Conservation (phyloP, 2,888 invertebrate species). For the Pseudolycoriella hygida region DNA sequence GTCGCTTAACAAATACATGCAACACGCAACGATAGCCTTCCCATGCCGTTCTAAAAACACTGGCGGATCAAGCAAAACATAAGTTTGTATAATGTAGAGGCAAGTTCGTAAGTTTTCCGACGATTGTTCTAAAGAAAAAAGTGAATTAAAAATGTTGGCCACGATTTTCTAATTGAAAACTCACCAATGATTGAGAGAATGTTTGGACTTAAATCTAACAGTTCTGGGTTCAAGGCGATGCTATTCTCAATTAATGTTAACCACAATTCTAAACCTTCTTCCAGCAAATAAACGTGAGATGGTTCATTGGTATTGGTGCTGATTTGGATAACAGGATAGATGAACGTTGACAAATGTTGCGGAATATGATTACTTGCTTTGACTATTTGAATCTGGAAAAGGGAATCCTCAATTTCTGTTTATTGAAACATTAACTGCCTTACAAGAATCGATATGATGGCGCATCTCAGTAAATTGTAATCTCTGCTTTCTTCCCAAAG, state of each 20-base stretch:
- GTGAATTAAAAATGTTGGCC: not conserved
- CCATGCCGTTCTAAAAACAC: slow-evolving; percentile 59
- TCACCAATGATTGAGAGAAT: slow-evolving; percentile 55
- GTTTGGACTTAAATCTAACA: slow-evolving; percentile 57
- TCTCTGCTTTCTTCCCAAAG: slow-evolving; percentile 78
- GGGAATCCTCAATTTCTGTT: too few relatives aligned
- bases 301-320: slow-evolving; percentile 64
- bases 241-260: slow-evolving; percentile 64
- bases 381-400: slow-evolving; percentile 53
- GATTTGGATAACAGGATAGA: slow-evolving; percentile 46
- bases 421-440: not conserved
- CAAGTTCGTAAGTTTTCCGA: slow-evolving; percentile 65
- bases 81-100: slow-evolving; percentile 65
- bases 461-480: slow-evolving; percentile 80
- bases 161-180: slow-evolving; percentile 10
- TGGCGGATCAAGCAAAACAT: slow-evolving; percentile 61
- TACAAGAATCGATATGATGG: slow-evolving; percentile 72
- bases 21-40: slow-evolving; percentile 44
- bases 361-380: slow-evolving; percentile 48
- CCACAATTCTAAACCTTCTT: slow-evolving; percentile 87
- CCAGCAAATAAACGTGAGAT: slow-evolving; percentile 75
- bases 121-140: slow-evolving; percentile 43
- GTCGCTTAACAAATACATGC: slow-evolving; percentile 59
- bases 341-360: slow-evolving; percentile 40
- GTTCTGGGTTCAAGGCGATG: slow-evolving; percentile 41